Evolutionary conservation across 2,113 vertebrate species (phyloP), one percentile per base, ranked within the genome.

Genomic region (Hyla sarda): DNA sequence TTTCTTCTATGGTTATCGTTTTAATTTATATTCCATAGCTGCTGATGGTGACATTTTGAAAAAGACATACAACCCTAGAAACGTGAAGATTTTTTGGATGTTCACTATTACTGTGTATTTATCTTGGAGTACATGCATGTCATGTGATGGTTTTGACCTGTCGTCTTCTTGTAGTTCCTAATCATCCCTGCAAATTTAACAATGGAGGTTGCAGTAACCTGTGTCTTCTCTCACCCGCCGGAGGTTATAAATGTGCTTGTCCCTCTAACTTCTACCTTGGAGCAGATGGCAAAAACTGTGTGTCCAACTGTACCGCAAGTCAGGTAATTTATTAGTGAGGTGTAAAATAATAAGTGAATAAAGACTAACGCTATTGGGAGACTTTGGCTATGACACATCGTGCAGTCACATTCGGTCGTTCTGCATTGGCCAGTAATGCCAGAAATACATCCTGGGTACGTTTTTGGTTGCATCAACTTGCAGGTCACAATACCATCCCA

Each of bases 231-330:
- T 96, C 97, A 0, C 98, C 98, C 0, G 96, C 95, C 0, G 97
- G 96, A 2, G 93, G 94, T 5, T 96, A 96, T 92, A 98, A 96
- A 67, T 99, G 98, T 32, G 97, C 98, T 58, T 99, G 98, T 89
- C 98, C 98, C 87, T 98, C 97, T 91, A 99, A 99, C 91, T 99
- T 99, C 94, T 99, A 98, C 90, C 92, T 99, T 94, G 96, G 97
- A 21, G 91, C 90, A 0, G 97, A 99, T 0, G 96, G 96, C 48
- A 97, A 92, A 50, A 97, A 95, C 73, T 99, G 98, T 13, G 95
- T 99, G 92, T 99, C 98, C 90, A 99, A 99, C 94, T 99, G 98
- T 87, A 99, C 98, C 0, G 97, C 98, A 28, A 99, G 98, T 89
- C 98, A 99, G 97, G 98, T 99, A 69, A 88, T 48, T n/a, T 48